A percentile compares a stretch with the other conserved stretches of the same genome.
Conservation (phyloP, 2,797 vertebrate species). For the Eospalax fontanierii region DNA sequence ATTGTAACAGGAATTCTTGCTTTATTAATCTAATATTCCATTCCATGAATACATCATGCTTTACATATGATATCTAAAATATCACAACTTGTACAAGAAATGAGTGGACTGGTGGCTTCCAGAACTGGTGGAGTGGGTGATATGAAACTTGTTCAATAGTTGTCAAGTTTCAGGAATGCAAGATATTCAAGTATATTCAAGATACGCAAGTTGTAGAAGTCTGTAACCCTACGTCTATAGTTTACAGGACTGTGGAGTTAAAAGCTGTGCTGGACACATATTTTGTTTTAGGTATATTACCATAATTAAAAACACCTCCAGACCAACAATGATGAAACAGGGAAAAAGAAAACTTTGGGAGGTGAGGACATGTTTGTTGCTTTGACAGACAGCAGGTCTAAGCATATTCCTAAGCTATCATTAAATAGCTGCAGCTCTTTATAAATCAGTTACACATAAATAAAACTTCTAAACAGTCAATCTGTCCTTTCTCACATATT, state of each 20-base stretch:
- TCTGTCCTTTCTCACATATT: not conserved
- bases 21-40: not conserved
- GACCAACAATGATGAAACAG: not conserved
- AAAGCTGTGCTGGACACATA: not conserved
- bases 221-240: not conserved
- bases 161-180: not conserved
- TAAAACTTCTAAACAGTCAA: not conserved
- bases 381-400: not conserved
- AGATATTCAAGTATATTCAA: too few species aligned
- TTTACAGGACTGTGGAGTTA: not conserved
- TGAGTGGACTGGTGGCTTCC: not conserved
- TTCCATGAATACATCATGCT: not conserved
- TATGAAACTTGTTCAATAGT: not conserved
- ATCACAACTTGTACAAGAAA: not conserved
- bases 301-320: not conserved
- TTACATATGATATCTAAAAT: not conserved
- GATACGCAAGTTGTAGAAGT: not conserved
- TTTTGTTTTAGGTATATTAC: not conserved
- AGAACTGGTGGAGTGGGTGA: not conserved
- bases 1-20: not conserved
- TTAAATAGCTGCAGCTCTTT: not conserved
- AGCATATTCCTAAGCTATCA: not conserved
- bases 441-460: not conserved
- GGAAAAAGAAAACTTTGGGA: not conserved
- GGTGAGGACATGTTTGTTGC: not conserved